A percentile compares a stretch with the other conserved stretches of the same genome.
These are phyloP conservation scores for Chelonia mydas DNA, from an alignment of 2,797 vertebrate genomes.

Conservation along the genomic window DNA sequence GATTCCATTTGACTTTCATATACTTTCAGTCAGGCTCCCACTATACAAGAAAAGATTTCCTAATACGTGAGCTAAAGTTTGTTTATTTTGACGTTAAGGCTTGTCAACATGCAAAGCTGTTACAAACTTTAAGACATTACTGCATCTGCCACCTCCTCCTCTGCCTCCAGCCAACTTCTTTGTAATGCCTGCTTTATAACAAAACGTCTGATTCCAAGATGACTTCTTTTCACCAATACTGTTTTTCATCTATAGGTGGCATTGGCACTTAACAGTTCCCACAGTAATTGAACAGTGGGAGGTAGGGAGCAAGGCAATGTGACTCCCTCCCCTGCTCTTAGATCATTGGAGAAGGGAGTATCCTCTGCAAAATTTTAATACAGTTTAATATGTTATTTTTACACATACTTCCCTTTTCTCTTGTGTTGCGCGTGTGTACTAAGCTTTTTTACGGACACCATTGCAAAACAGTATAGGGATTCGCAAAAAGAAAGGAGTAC, in stretches of 20 bases:
- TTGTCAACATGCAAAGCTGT: background rate
- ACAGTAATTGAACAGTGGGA: background rate
- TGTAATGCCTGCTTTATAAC: background rate
- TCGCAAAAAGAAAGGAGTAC: too few species aligned
- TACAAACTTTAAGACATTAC: background rate
- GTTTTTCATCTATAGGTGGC: background rate
- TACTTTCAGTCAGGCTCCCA: background rate
- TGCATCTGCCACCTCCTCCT: fast-evolving
- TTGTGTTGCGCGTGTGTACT: background rate
- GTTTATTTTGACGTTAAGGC: background rate
- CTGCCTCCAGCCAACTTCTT: background rate
- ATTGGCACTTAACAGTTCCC: constrained; percentile 5
- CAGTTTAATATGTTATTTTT: background rate
- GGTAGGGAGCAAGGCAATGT: background rate
- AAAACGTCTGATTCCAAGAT: constrained; percentile 9
- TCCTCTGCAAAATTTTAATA: background rate
- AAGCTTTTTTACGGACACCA: background rate
- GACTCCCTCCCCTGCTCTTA: background rate
- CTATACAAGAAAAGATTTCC: background rate
- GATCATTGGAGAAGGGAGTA: background rate
- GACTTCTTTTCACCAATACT: constrained; percentile 16
- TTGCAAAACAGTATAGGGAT: background rate
- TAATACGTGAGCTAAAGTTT: background rate
- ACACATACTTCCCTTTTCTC: background rate
- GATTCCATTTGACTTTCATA: background rate